Evolutionary conservation across 2,888 invertebrate species (phyloP), one percentile per base, ranked within the genome.

Genomic region (Bugula neritina): DNA sequence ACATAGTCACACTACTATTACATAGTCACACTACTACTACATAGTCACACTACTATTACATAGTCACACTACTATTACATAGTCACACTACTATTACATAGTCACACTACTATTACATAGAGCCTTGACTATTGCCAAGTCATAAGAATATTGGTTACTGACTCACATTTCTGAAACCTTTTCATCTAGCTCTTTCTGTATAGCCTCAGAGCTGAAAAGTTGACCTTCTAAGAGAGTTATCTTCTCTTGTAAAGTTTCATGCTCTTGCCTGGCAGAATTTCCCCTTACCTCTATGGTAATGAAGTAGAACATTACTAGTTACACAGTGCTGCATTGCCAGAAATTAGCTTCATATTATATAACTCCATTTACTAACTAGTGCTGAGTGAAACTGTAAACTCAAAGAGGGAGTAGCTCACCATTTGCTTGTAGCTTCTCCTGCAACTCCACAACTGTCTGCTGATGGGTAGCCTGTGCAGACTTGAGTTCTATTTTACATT

Each of bases 401-500:
- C n/a, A n/a, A n/a, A n/a, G 43, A 17, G 5, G 5, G 43, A 43
- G 43, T 5, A 3, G 23, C 21, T 63, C 27, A 63, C 63, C 63
- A 31, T 13, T 63, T 13, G 5, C 21, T 13, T 29, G 29, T 13
- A 63, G 63, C n/a, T 27, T 63, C 34, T 63, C 29, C 34, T 63
- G 63, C 5, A 63, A 34, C 5, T 27, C 2, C 13, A 10, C 31
- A 21, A 13, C 27, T 25, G 27, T 31, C 63, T 63, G 63, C n/a
- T 63, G 25, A 31, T 31, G 31, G n/a, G 27, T 25, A 5, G 13
- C 3, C 5, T 31, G 2, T 10, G 63, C 63, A 31, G n/a, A 29
- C 63, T 63, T 63, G 13, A 63, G 63, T 31, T 63, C 63, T 63
- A 63, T 63, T n/a, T 63, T 63, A 34, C 63, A 63, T 25, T 21